Base-by-base conservation (phyloP, 2,888 invertebrate genomes). In the Nebria salina region DNA sequence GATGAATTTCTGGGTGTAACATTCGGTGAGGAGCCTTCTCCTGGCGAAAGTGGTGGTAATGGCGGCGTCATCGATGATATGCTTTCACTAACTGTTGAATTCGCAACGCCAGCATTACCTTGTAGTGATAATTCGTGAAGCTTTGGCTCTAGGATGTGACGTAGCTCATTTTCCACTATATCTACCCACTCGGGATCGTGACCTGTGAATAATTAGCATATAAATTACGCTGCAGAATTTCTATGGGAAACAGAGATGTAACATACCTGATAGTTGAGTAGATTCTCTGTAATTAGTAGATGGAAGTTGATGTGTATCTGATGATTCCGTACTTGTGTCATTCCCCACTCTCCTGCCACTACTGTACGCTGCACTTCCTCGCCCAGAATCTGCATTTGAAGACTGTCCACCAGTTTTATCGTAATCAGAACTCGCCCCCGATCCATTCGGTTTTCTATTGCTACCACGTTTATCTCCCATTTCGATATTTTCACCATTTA, bases 151-250 rank as follows among this genome's bases (percentile, higher is more conserved):
- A 95, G 88, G 85, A 95, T 95, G 87, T 94, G 94, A 20, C 95
- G 90, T 26, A 95, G 90, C 87, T 95, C 95, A 72, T 94, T 94
- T 87, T 95, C 95, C 9, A 95, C 95, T 74, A 95, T 91, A 85
- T 95, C 95, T 0, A 94, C 94, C 95, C 95, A 95, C 88, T 95
- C 95, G 43, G 94, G 92, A 85, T 95, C 94, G 84, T 91, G 92
- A 43, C 90, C 92, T 89, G 85, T 80, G 26, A 79, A 76, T 43
- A 83, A 83, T 81, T 77, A 79, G 26, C 65, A 75, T 75, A 65
- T 75, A 72, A 82, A 76, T 73, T 41, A 75, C 72, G 43, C 65
- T 66, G 43, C 34, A 77, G 70, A 75, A 64, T 77, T 77, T 65
- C 26, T 43, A 64, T 65, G 80, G 77, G 68, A 77, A 79, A 26